Base-by-base conservation (phyloP, 1,140 invertebrate genomes). In the Pantala flavescens region DNA sequence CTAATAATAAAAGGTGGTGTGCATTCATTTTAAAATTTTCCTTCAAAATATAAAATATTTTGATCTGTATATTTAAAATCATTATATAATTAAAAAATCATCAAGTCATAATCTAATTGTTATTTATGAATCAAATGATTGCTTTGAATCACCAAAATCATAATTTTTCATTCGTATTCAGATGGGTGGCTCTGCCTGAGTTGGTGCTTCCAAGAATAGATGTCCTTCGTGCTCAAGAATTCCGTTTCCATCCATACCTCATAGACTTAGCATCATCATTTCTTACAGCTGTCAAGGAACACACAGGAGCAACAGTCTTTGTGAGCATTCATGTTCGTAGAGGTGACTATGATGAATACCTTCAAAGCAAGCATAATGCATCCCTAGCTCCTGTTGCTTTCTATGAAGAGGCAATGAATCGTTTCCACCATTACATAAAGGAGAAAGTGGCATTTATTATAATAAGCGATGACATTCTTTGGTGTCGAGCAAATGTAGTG, bases 391-490 rank as follows among this genome's bases (percentile, higher is more conserved):
- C 75, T 55, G 14, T 28, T 10, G 42, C 36, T 3, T 80, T 74
- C 73, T 78, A 80, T 70, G 55, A 49, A 23, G 36, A 72, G 23
- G 78, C 78, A 10, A 77, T 79, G 49, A 55, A 76, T 12, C 76
- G 77, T 72, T 80, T 77, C 72, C 73, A 14, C 12, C 49, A 14
- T 3, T 21, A 63, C 12, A 12, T 16, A 7, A 21, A 21, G 49
- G 49, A 63, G 16, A 63, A 63, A 63, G 49, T 63, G 12, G 49
- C 49, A 14, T 81, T 81, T 74, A 42, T 81, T 7, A 79, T 81
- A 0, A 76, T 78, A 12, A 81, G 79, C 43, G 80, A 81, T 55
- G 80, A 81, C 16, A 71, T 78, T 24, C 55, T 75, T 11, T 80
- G 79, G 79, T 81, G 79, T 70, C 28, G 75, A 23, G 70, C 74